Percentiles rank a stretch among this genome's conserved stretches.
phyloP scores from a whole-genome alignment of 2,113 vertebrate species.

The Bos javanicus region DNA sequence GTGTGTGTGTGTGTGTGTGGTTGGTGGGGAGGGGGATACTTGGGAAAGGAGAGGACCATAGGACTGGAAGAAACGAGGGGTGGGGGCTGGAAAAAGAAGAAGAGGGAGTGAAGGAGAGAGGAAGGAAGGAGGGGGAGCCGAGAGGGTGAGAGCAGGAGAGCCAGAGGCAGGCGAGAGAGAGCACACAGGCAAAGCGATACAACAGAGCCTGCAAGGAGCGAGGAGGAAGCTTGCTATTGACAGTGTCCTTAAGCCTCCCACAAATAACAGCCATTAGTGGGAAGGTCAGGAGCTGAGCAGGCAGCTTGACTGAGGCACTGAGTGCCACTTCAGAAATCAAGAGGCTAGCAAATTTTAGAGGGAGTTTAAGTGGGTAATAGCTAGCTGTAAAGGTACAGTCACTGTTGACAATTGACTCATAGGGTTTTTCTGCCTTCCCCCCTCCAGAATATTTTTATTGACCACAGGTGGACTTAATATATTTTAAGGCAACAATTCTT shows the following conservation, averaged over 20 bases:
- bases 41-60: slow-evolving; percentile 71
- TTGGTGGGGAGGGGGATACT: neutral
- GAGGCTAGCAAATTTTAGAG: slow-evolving; percentile 94
- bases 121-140: slow-evolving; percentile 69
- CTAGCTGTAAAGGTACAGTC: slow-evolving; percentile 86
- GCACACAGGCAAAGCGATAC: slow-evolving; percentile 67
- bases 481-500: slow-evolving; percentile 86
- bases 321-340: slow-evolving; percentile 97
- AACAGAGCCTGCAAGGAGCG: slow-evolving; percentile 80
- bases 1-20: neutral
- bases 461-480: slow-evolving; percentile 87
- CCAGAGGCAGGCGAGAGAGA: slow-evolving; percentile 58
- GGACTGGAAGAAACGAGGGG: slow-evolving; percentile 72
- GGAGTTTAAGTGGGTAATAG: slow-evolving; percentile 87
- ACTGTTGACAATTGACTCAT: slow-evolving; percentile 85
- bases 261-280: slow-evolving; percentile 98
- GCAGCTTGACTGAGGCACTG: slow-evolving; percentile 94
- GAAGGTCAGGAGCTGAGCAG: slow-evolving; percentile 94
- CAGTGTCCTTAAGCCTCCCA: slow-evolving; percentile 94
- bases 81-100: slow-evolving; percentile 54
- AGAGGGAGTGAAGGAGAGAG: slow-evolving; percentile 77
- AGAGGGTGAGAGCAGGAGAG: slow-evolving; percentile 56
- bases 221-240: slow-evolving; percentile 90
- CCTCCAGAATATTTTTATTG: slow-evolving; percentile 84
- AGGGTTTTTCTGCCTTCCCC: slow-evolving; percentile 73